Evolutionary conservation across 2,797 vertebrate genomes (phyloP).

Genomic region (Eidolon dupreanum): DNA sequence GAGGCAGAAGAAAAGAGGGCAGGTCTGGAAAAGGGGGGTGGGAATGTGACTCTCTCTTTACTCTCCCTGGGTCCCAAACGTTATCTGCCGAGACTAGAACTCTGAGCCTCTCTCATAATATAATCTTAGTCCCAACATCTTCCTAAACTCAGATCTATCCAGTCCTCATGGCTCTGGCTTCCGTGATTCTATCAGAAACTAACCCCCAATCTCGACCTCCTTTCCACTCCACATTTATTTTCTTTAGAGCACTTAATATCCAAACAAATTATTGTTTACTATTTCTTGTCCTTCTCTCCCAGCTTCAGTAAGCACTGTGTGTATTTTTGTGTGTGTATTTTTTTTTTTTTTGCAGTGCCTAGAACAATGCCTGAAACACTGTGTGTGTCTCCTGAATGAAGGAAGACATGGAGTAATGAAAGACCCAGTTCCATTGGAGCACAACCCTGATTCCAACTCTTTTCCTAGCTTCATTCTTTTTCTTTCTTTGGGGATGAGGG

Average conservation of each 20-base stretch:
- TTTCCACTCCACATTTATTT: background rate
- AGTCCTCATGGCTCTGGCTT: background rate
- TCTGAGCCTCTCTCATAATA: background rate
- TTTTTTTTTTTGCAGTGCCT: background rate
- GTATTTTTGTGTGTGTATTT: background rate
- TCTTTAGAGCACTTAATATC: background rate
- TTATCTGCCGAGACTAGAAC: background rate
- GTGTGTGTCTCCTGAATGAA: background rate
- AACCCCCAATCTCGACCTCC: background rate
- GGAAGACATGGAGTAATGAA: background rate
- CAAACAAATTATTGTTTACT: background rate
- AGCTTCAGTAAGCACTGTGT: background rate
- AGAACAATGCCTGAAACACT: background rate
- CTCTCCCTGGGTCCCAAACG: background rate
- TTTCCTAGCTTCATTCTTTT: background rate
- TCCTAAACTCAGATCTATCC: background rate
- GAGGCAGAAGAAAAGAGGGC: slow-evolving; percentile 21
- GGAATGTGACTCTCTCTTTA: background rate
- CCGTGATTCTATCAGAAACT: background rate
- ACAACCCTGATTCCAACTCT: background rate
- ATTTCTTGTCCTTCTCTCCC: background rate
- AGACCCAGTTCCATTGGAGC: background rate
- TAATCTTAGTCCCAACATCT: background rate
- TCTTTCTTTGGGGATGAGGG: background rate
- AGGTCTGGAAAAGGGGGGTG: background rate